Evolutionary conservation across 2,888 invertebrate genomes (phyloP), one percentile per base, ranked within the genome.

Genomic region (Criorhina ranunculi): DNA sequence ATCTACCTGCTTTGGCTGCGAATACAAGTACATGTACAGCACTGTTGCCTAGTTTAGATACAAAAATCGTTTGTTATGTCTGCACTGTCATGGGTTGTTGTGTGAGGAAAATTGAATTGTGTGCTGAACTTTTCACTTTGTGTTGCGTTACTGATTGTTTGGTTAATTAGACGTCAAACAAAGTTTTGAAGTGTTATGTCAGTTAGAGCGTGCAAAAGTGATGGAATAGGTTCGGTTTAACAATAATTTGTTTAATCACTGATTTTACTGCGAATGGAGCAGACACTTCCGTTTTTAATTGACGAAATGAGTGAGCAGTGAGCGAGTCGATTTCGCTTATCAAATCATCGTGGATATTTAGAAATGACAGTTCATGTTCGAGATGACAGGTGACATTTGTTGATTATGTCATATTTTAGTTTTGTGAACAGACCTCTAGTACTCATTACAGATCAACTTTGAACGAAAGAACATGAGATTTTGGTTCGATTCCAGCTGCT

Each of bases 11-110:
- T n/a, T 6, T 19, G 33, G 33, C 17, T 1, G 19, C 33, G 17
- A 6, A 11, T 53, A 40, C 53, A 42, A 51, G 53, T 12, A n/a
- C n/a, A 12, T 15, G 29, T 24, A 15, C 40, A 11, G 35, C 12
- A 31, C 9, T 53, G 67, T 53, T 67, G 53, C 67, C 40, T 42
- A 15, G 40, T 67, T 42, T 42, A 42, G 53, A 40, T 31, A 67
- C 9, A 29, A 51, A n/a, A 29, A 53, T 66, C 24, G 40, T 40
- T 29, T 64, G 24, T 1, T 33, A 12, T 51, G 4, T 40, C n/a
- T 53, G 37, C 29, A 59, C 12, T 57, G 37, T 37, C 9, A n/a
- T 59, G 35, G 8, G 4, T 9, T 17, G 8, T 29, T 33, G 35
- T 24, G 37, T 40, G 17, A 9, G n/a, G 40, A 40, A 59, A 59